phyloP scores from a whole-genome alignment of 2,797 vertebrate genomes.

The Etheostoma nigrum region DNA sequence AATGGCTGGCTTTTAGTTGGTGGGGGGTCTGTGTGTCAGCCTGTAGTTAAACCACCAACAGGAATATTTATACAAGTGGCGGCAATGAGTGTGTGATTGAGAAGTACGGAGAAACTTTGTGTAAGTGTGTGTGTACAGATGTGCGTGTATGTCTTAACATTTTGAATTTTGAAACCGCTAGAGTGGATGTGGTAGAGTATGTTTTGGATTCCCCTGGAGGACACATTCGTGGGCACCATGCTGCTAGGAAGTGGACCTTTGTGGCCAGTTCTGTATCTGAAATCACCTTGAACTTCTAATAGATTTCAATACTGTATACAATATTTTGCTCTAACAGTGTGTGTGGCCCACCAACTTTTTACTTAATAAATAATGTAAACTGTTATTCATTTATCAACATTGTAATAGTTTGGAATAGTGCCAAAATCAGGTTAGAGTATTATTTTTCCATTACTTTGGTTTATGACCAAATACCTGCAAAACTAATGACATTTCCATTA shows the following conservation, averaged over 20 bases:
- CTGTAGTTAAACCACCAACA: slow-evolving; percentile 53
- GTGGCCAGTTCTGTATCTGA: neutral
- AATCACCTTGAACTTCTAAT: neutral
- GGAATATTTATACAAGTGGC: slow-evolving; percentile 75
- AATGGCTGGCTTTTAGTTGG: slow-evolving; percentile 9
- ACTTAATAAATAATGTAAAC: too few species aligned
- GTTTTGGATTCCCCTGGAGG: slow-evolving; percentile 19
- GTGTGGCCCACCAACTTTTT: too few species aligned
- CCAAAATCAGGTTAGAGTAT: too few species aligned
- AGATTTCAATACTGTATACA: neutral
- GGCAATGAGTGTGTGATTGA: slow-evolving; percentile 67
- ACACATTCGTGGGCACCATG: neutral
- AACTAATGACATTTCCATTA: too few species aligned
- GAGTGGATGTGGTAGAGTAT: slow-evolving; percentile 11
- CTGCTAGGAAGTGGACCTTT: slow-evolving; percentile 6
- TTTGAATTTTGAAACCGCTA: slow-evolving; percentile 26
- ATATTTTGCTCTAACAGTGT: too few species aligned
- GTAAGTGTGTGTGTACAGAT: slow-evolving; percentile 12
- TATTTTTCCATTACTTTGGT: too few species aligned
- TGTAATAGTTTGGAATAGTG: too few species aligned
- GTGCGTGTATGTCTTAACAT: slow-evolving; percentile 12
- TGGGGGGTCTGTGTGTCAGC: slow-evolving; percentile 47
- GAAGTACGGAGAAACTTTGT: slow-evolving; percentile 52
- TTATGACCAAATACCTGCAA: too few species aligned
- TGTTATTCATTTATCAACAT: too few species aligned